Base-by-base conservation (phyloP, 2,888 invertebrate species). In the Galerucella pusilla region DNA sequence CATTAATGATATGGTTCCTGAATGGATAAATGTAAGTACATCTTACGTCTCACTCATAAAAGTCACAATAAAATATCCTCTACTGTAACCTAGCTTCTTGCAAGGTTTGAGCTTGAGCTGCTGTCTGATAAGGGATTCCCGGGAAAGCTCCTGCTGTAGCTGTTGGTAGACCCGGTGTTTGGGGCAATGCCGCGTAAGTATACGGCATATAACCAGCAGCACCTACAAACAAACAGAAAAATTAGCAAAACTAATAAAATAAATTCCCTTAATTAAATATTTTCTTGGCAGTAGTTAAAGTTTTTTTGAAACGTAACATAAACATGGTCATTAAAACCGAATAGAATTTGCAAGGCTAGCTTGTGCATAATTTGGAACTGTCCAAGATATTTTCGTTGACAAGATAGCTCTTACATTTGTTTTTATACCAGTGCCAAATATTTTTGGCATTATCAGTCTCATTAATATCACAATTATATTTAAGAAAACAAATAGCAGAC, bases 41-140 rank as follows among this genome's bases (percentile, higher is more conserved):
- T 57, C 60, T 64, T 49, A 65, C 45, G 42, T 72, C 72, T 72
- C 72, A 72, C 72, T 72, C 49, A 46, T 49, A 42, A 66, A 72
- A 72, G 64, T 72, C 66, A 72, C 60, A 65, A 64, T 20, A 35
- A 35, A 64, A 16, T 63, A 63, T 60, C 10, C 57, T 64, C 75
- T 92, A 94, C 88, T 94, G 94, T 88, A 94, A 92, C 85, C 94
- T 89, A 65, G 94, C 94, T 87, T 94, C 94, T 87, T 94, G 94
- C 75, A 94, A 90, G 75, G 92, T 91, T 84, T 91, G 91, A 11
- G 91, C 88, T 46, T 91, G 90, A 64, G 90, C 89, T 42, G 90
- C 89, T n/a, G 90, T 89, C 81, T 91, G 91, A 82, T 91, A 91
- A 1, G 91, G 91, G 70, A 92, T 88, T 52, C 90, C 93, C 1